Percentiles rank a stretch among this genome's conserved stretches.
phyloP scores from a whole-genome alignment of 2,797 vertebrate genomes.

The Crocidura indochinensis region DNA sequence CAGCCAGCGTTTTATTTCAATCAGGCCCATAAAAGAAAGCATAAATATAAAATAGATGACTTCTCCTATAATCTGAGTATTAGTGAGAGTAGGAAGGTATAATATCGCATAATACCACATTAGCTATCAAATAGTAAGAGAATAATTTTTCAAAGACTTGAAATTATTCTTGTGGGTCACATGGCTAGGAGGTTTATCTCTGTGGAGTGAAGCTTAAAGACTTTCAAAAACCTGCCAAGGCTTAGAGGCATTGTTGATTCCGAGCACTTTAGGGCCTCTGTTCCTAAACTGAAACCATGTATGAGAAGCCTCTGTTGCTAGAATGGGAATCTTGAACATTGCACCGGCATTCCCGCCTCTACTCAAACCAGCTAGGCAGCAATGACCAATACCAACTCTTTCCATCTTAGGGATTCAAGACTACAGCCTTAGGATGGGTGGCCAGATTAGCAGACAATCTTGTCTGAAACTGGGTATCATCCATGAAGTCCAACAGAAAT shows the following conservation, averaged over 20 bases:
- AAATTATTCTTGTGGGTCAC: slow-evolving; percentile 82
- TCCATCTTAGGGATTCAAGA: background rate
- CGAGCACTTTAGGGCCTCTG: background rate
- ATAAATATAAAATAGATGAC: slow-evolving; percentile 81
- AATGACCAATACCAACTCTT: background rate
- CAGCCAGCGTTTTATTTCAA: slow-evolving; percentile 84
- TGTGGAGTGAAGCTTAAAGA: slow-evolving; percentile 73
- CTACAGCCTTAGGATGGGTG: background rate
- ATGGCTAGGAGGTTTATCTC: slow-evolving; percentile 81
- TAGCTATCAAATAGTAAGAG: slow-evolving; percentile 78
- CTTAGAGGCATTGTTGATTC: background rate
- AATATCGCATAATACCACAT: slow-evolving; percentile 63
- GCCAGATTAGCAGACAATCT: background rate
- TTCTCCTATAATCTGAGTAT: slow-evolving; percentile 73
- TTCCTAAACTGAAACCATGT: slow-evolving; percentile 51
- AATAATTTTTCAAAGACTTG: slow-evolving; percentile 82
- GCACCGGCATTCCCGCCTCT: background rate
- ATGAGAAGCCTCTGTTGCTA: background rate
- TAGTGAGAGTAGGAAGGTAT: slow-evolving; percentile 77
- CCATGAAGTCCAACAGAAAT: background rate
- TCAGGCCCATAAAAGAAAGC: slow-evolving; percentile 79
- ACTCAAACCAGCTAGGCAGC: slow-evolving; percentile 18
- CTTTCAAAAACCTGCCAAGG: slow-evolving; percentile 60
- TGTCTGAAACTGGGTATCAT: background rate
- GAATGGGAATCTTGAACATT: background rate